Conservation (phyloP, 92 coral and sea anemone genomes). For the Actinernus sp. region DNA sequence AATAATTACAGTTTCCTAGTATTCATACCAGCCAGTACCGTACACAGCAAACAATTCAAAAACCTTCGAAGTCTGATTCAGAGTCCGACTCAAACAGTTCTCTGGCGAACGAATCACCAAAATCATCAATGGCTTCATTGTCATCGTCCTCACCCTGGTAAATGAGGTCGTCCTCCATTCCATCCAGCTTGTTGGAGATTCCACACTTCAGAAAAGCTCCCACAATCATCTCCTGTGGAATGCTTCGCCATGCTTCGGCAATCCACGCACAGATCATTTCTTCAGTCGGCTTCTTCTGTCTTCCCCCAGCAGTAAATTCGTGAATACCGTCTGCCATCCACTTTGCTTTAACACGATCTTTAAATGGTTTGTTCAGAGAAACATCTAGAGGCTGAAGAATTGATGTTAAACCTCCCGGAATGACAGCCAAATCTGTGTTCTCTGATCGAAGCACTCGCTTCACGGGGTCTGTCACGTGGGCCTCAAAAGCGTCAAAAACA, state of each 20-base stretch:
- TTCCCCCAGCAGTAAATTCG: conserved; percentile 23
- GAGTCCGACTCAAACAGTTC: conserved; percentile 27
- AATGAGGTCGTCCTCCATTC: conserved; percentile 21
- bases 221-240: conserved; percentile 15
- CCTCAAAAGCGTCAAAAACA: conserved; percentile 47
- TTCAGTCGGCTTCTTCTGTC: conserved; percentile 30
- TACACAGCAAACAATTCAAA: no score
- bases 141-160: conserved; percentile 6
- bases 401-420: conserved; percentile 28
- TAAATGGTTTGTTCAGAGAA: conserved; percentile 29
- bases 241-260: conserved; percentile 23
- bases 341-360: conserved; percentile 20
- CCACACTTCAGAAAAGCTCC: conserved; percentile 43
- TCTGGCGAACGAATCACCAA: conserved; percentile 6
- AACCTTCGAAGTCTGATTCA: conserved; percentile 36
- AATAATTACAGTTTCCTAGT: no score
- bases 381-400: conserved; percentile 35
- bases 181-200: conserved; percentile 41
- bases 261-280: conserved; percentile 25
- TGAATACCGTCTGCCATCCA: conserved; percentile 36
- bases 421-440: conserved; percentile 35
- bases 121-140: background rate
- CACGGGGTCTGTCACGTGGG: conserved; percentile 37
- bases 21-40: no score
- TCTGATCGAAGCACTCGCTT: conserved; percentile 17